Evolutionary conservation across 2,888 invertebrate species (phyloP).

Genomic region (Polyommatus icarus): DNA sequence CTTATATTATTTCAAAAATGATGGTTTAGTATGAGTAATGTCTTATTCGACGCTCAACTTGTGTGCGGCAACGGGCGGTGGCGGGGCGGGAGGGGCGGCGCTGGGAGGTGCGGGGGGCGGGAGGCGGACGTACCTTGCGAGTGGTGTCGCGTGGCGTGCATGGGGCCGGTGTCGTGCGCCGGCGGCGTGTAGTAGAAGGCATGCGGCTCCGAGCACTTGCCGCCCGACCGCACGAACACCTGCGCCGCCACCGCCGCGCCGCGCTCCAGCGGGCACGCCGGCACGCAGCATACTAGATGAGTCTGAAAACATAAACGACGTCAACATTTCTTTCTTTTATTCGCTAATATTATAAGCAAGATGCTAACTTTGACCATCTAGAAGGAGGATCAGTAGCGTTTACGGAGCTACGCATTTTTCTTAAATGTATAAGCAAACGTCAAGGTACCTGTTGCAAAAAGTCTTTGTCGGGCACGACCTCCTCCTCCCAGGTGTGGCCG

Average conservation of each 20-base stretch:
- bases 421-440: too few species aligned
- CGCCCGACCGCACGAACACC: slow-evolving; percentile 90
- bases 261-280: slow-evolving; percentile 84
- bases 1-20: background rate
- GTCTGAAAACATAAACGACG: slow-evolving; percentile 79
- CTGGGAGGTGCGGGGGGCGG: slow-evolving; percentile 30
- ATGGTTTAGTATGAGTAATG: background rate
- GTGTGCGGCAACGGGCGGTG: background rate
- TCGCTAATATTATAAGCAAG: background rate
- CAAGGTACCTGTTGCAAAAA: slow-evolving; percentile 88
- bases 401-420: too few species aligned
- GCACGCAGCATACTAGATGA: slow-evolving; percentile 92
- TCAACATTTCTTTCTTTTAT: background rate
- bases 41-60: background rate
- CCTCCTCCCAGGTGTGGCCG: slow-evolving; percentile 85
- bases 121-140: slow-evolving; percentile 50
- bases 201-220: slow-evolving; percentile 92
- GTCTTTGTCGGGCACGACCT: slow-evolving; percentile 92
- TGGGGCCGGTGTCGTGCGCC: slow-evolving; percentile 48
- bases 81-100: slow-evolving; percentile 26
- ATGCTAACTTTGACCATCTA: too few species aligned
- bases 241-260: slow-evolving; percentile 87
- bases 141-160: slow-evolving; percentile 60
- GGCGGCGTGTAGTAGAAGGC: slow-evolving; percentile 88
- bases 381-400: too few species aligned